Evolutionary conservation across 2,888 invertebrate species (phyloP), one percentile per base, ranked within the genome.

Genomic region (Eilema griseolum): DNA sequence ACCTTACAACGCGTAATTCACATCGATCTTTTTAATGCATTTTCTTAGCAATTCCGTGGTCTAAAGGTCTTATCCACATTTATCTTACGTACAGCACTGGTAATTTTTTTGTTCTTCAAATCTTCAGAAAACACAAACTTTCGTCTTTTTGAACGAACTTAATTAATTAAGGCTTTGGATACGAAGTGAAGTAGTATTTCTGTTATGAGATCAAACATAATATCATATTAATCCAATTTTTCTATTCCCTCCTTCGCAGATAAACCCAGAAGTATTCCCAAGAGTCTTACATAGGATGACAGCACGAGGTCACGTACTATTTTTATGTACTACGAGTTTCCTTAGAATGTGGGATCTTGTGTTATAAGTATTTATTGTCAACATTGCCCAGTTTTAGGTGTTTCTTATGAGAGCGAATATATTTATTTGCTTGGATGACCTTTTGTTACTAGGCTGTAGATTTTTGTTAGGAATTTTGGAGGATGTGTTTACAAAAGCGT

Each of bases 301-400:
- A 67, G 41, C 68, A 46, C 65, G 68, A 41, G 66, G 72, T 78
- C 80, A 80, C 81, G 80, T 78, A 61, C 79, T 20, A 16, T 70
- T 81, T 81, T 81, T 79, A 79, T 77, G 74, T 75, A 75, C 67
- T 73, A 73, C 72, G 75, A 66, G 66, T 74, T 65, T 67, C 70
- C 67, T 57, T 57, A 23, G 57, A 71, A 74, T 80, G 70, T 74
- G 70, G 64, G 70, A 67, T 59, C 46, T 64, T 65, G 68, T 63
- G 76, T 80, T 76, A 71, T 71, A 65, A 67, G 70, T 80, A 70
- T 78, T 71, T 73, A 73, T 71, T 61, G 71, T 31, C 11, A 11
- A 67, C 67, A 26, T 69, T 78, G 78, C 80, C 73, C 62, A 60
- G 52, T 12, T 28, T 23, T n/a, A 26, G 66, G 57, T 59, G 33